Percentiles rank a stretch among this genome's conserved stretches.
Conservation (phyloP, 2,113 vertebrate species). For the Nibea albiflora region DNA sequence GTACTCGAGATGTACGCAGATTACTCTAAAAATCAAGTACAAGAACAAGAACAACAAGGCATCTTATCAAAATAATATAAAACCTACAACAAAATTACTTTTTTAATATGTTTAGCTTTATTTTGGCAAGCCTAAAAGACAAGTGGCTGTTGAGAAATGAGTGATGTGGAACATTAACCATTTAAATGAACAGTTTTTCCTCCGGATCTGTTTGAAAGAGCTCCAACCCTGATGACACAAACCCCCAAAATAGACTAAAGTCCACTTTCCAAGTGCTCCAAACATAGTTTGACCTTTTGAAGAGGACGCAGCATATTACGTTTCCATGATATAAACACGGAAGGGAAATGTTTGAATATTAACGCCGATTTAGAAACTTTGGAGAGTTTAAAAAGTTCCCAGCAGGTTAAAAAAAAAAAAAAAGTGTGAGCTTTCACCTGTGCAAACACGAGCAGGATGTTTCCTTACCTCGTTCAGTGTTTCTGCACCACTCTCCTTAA, state of each 20-base stretch:
- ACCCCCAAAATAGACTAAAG: constrained; percentile 48
- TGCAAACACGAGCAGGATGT: accelerated
- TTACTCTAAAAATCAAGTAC: too few species aligned
- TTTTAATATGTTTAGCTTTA: background rate
- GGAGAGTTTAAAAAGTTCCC: too few species aligned
- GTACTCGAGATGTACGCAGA: background rate
- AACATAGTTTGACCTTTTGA: constrained; percentile 60
- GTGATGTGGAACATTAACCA: background rate
- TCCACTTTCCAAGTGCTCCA: constrained; percentile 44
- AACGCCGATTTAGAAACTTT: background rate
- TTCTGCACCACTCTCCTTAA: background rate
- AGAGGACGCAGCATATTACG: background rate
- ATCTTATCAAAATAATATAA: background rate
- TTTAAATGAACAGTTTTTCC: background rate
- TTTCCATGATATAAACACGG: constrained; percentile 1
- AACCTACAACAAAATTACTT: background rate
- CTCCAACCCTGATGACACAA: constrained; percentile 34
- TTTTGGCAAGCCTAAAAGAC: background rate
- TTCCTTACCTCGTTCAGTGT: constrained; percentile 47
- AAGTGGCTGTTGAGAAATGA: background rate
- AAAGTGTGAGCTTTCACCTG: too few species aligned
- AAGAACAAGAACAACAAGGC: too few species aligned
- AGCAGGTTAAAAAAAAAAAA: too few species aligned
- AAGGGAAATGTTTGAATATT: background rate
- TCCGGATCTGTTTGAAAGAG: background rate